Evolutionary conservation across 2,113 vertebrate genomes (phyloP).

Genomic region (Taxidea taxus): DNA sequence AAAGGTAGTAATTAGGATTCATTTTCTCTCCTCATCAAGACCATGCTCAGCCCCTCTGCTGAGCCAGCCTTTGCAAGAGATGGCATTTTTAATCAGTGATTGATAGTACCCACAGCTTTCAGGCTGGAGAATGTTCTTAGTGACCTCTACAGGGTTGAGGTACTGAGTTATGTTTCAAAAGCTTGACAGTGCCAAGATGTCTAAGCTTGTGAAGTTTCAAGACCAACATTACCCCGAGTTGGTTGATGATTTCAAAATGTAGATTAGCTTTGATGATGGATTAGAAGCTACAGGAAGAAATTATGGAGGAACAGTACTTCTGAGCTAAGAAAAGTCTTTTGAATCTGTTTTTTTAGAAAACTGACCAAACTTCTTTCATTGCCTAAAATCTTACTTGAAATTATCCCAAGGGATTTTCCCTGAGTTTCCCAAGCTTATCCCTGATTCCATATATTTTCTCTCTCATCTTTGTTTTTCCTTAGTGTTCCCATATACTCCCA

Average conservation of each 20-base stretch:
- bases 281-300: conserved; percentile 39
- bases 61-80: conserved; percentile 63
- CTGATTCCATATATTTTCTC: background rate
- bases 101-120: conserved; percentile 70
- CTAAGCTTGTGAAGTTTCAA: conserved; percentile 53
- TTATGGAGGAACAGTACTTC: background rate
- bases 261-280: conserved; percentile 59
- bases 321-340: background rate
- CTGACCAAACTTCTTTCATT: background rate
- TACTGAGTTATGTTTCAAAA: conserved; percentile 73
- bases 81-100: conserved; percentile 58
- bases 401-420: background rate
- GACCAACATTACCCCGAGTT: conserved; percentile 46
- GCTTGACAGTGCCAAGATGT: conserved; percentile 66
- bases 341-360: conserved; percentile 13
- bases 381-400: background rate
- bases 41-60: conserved; percentile 54
- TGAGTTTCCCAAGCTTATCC: background rate
- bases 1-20: conserved; percentile 45
- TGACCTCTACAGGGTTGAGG: conserved; percentile 66
- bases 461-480: background rate
- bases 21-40: conserved; percentile 44
- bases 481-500: background rate
- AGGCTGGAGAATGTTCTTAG: conserved; percentile 58
- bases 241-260: conserved; percentile 52